Evolutionary conservation across 2,797 vertebrate species (phyloP).

Genomic region (Mico argentatus): DNA sequence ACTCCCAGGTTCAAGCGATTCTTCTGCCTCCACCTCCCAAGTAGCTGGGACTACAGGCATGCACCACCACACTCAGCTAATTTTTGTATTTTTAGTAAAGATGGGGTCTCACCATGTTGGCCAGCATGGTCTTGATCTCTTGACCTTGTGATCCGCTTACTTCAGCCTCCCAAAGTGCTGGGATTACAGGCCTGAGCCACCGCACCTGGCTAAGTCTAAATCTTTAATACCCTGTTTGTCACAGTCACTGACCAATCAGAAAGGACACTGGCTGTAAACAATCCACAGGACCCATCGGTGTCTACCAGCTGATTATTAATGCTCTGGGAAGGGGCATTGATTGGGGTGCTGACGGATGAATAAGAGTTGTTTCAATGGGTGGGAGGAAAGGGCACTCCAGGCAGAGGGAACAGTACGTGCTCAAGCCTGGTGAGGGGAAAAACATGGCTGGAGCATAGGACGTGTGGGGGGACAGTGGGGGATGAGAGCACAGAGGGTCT

Average conservation of each 20-base stretch:
- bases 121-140: no score
- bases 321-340: not conserved
- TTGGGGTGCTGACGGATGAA: not conserved
- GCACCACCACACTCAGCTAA: no score
- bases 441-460: not conserved
- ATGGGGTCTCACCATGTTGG: no score
- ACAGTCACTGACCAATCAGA: not conserved
- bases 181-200: no score
- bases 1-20: no score
- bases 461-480: rapidly evolving
- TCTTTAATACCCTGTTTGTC: not conserved
- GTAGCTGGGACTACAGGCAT: no score
- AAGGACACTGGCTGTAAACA: not conserved
- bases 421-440: not conserved
- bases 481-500: not conserved
- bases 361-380: not conserved
- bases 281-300: not conserved
- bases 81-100: no score
- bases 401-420: not conserved
- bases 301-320: not conserved
- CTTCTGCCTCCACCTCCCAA: no score
- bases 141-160: no score
- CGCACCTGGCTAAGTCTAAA: not conserved
- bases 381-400: not conserved
- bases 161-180: no score